Conservation (phyloP, 2,888 invertebrate genomes). For the Drosophila hamatofila region DNA sequence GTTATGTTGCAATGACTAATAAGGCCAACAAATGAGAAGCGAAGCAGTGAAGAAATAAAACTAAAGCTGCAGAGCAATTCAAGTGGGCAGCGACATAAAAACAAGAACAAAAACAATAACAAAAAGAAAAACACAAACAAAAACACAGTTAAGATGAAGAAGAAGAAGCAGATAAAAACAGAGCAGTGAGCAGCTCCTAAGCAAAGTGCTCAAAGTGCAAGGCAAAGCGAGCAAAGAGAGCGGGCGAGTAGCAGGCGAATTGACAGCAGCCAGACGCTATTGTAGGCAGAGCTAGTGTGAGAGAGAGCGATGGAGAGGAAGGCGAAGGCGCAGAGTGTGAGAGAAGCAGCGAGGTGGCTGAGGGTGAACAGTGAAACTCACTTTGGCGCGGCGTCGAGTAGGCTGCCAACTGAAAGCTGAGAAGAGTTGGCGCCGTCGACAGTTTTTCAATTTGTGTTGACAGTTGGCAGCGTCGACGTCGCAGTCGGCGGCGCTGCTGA, state of each 20-base stretch:
- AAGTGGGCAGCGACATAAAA: conserved; percentile 54
- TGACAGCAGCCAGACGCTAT: conserved; percentile 31
- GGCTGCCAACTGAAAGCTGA: conserved; percentile 36
- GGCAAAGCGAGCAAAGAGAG: neutral
- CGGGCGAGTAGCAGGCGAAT: neutral
- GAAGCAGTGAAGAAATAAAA: conserved; percentile 26
- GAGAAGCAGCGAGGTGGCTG: neutral
- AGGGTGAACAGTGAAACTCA: conserved; percentile 46
- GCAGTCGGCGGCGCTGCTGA: conserved; percentile 4
- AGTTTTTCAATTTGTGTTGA: conserved; percentile 52
- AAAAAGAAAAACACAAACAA: conserved; percentile 7
- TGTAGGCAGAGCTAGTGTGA: conserved; percentile 2
- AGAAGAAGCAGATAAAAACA: conserved; percentile 31
- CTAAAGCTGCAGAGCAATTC: conserved; percentile 41
- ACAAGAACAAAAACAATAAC: conserved; percentile 17
- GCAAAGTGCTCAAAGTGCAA: conserved; percentile 39
- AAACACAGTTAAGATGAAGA: conserved; percentile 20
- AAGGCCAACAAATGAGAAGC: conserved; percentile 47
- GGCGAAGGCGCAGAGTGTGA: neutral
- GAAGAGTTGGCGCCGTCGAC: conserved; percentile 51
- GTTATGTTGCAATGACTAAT: conserved; percentile 69
- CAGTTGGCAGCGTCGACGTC: conserved; percentile 34
- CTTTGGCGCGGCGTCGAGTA: conserved; percentile 41
- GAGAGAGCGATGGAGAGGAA: neutral
- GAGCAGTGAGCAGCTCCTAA: conserved; percentile 30